Evolutionary conservation across 1,140 invertebrate species (phyloP).

Genomic region (Aphidius ervi): DNA sequence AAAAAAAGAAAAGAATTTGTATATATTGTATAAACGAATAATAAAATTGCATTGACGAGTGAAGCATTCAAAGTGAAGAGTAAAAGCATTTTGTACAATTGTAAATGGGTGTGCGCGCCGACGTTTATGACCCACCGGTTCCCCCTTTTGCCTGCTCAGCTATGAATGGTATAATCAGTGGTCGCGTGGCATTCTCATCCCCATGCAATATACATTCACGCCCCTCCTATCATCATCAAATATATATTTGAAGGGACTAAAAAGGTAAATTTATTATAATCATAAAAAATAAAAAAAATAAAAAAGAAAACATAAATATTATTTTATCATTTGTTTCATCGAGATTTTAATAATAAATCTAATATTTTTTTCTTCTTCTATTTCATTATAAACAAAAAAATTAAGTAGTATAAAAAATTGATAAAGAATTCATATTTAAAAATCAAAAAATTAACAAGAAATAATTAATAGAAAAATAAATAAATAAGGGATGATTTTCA

Average conservation of each 20-base stretch:
- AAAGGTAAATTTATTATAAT: conserved; percentile 25
- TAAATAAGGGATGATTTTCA: no score
- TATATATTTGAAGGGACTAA: conserved; percentile 27
- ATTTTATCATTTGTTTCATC: not conserved
- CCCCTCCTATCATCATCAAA: conserved; percentile 37
- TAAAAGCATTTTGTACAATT: conserved; percentile 22
- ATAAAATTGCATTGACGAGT: conserved; percentile 51
- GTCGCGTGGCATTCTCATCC: conserved; percentile 46
- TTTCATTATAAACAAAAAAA: no score
- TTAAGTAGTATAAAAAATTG: no score
- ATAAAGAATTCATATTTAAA: no score
- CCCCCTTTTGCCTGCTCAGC: conserved; percentile 35
- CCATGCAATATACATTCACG: conserved; percentile 29
- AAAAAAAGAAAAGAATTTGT: not conserved
- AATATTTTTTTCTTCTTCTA: no score
- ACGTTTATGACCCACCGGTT: conserved; percentile 46
- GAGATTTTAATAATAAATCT: no score
- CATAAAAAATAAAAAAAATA: conserved; percentile 24
- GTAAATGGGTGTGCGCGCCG: conserved; percentile 33
- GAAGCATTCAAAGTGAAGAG: conserved; percentile 40
- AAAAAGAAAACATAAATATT: conserved; percentile 31
- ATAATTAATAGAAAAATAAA: no score
- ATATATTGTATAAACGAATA: conserved; percentile 24
- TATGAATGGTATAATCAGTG: conserved; percentile 55
- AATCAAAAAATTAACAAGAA: no score